Percentiles rank a stretch among this genome's conserved stretches.
These are phyloP conservation scores for Parotocinclus haroldoi DNA, from an alignment of 2,797 vertebrate species.

Conservation along the genomic window DNA sequence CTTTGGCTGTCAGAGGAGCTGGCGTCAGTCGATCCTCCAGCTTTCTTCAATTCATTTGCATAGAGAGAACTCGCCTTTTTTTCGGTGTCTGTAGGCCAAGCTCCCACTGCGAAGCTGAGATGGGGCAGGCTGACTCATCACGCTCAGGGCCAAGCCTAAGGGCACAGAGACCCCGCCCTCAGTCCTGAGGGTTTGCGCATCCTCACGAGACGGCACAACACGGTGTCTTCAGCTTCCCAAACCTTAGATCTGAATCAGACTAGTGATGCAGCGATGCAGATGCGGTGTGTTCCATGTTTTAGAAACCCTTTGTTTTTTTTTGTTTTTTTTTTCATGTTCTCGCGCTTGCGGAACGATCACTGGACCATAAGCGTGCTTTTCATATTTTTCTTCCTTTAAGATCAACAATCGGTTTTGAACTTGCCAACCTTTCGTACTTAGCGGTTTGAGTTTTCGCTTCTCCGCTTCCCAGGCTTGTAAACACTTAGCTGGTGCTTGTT, in stretches of 20 bases:
- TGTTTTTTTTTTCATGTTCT: neutral
- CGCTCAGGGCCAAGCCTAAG: conserved; percentile 36
- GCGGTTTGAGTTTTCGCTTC: neutral
- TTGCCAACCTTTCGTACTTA: neutral
- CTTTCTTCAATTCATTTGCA: conserved; percentile 1
- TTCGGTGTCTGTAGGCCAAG: neutral
- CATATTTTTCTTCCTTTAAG: too few species aligned
- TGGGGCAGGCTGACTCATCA: conserved; percentile 5
- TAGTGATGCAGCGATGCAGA: neutral
- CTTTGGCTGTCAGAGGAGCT: too few species aligned
- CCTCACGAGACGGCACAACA: too few species aligned
- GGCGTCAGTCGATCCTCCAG: too few species aligned
- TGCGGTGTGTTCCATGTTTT: neutral
- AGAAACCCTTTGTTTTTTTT: neutral
- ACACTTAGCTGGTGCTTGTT: neutral
- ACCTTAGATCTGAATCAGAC: neutral
- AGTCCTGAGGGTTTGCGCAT: neutral
- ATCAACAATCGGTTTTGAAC: neutral
- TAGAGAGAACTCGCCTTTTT: neutral
- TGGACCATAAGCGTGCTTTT: neutral
- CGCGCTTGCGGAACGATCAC: neutral
- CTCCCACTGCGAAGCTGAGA: conserved; percentile 16
- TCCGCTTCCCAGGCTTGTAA: neutral
- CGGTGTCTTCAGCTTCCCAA: too few species aligned
- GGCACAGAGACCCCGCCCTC: conserved; percentile 32